Evolutionary conservation across 1,140 invertebrate genomes (phyloP).

Genomic region (Drosophila tristis): DNA sequence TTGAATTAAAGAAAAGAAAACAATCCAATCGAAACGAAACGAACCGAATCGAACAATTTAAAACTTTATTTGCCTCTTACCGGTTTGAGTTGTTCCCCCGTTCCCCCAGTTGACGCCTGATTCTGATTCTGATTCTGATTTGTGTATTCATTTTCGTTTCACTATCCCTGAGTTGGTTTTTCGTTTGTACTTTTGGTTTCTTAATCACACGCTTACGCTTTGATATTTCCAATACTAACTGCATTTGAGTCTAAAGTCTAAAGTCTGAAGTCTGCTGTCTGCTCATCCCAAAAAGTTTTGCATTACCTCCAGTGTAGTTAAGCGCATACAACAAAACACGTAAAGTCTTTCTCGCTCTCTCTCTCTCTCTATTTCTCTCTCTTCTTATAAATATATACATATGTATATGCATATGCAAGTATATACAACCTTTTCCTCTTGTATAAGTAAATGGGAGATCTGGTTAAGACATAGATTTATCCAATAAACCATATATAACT

Average conservation of each 20-base stretch:
- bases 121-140: constrained; percentile 1
- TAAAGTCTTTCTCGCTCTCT: constrained; percentile 27
- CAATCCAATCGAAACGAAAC: constrained; percentile 8
- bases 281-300: constrained; percentile 50
- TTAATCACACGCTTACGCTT: constrained; percentile 76
- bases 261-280: constrained; percentile 45
- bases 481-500: neutral
- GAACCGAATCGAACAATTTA: constrained; percentile 16
- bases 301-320: constrained; percentile 39
- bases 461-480: constrained; percentile 32
- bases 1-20: constrained; percentile 8
- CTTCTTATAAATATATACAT: constrained; percentile 12
- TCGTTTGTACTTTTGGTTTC: constrained; percentile 17
- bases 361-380: constrained; percentile 1
- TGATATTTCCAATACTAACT: constrained; percentile 58
- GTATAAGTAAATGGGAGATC: neutral
- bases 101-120: constrained; percentile 15
- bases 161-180: constrained; percentile 28
- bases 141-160: constrained; percentile 9
- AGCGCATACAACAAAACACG: constrained; percentile 24
- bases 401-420: constrained; percentile 24
- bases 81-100: constrained; percentile 8
- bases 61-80: constrained; percentile 27
- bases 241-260: constrained; percentile 65
- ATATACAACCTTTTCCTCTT: constrained; percentile 29